These are phyloP conservation scores for Drosophila carrolli DNA, from an alignment of 1,140 invertebrate genomes.

Conservation along the genomic window DNA sequence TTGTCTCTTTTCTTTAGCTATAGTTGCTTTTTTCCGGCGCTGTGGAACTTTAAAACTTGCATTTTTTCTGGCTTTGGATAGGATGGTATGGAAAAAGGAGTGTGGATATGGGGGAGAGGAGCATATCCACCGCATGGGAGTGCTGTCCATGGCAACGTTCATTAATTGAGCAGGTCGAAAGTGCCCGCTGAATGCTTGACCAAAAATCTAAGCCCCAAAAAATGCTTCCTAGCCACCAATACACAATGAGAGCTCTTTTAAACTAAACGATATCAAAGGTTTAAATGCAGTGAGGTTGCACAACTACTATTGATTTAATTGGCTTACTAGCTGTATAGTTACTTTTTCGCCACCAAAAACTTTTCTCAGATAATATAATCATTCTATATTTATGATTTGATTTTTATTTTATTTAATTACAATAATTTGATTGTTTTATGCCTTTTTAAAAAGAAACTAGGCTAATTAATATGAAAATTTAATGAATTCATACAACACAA, in stretches of 20 bases:
- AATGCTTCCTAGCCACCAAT: slow-evolving; percentile 1
- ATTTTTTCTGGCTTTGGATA: slow-evolving; percentile 43
- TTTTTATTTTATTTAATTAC: too few species aligned
- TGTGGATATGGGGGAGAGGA: background rate
- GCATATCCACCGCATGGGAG: slow-evolving; percentile 19
- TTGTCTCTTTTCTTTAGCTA: slow-evolving; percentile 18
- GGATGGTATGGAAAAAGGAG: background rate
- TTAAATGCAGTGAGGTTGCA: background rate
- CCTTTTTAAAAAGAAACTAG: too few species aligned
- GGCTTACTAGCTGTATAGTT: background rate
- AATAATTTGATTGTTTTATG: too few species aligned
- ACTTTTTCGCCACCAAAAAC: background rate
- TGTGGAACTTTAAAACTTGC: slow-evolving; percentile 53
- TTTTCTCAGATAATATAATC: background rate
- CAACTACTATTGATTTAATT: background rate
- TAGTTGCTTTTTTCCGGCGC: slow-evolving; percentile 19
- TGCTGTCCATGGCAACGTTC: slow-evolving; percentile 26
- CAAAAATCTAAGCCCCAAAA: slow-evolving; percentile 1
- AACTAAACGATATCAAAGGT: background rate
- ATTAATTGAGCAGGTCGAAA: slow-evolving; percentile 38
- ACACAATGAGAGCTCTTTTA: background rate
- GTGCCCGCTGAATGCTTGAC: slow-evolving; percentile 11
- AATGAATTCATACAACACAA: background rate
- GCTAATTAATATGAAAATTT: background rate
- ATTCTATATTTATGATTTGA: background rate